These are phyloP conservation scores for Sapayoa aenigma DNA, from an alignment of 2,113 vertebrate genomes.

Conservation along the genomic window DNA sequence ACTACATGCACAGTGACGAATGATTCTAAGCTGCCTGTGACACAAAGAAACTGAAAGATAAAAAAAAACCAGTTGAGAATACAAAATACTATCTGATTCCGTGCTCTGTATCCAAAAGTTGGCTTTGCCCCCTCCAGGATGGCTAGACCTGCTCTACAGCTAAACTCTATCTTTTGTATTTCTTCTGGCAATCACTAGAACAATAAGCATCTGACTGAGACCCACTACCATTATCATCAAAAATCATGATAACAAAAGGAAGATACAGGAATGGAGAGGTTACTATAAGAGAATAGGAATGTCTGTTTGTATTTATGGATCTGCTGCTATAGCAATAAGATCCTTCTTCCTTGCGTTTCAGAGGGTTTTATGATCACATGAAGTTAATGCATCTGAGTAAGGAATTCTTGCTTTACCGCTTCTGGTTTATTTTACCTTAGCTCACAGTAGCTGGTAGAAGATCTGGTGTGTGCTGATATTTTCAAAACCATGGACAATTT, in stretches of 20 bases:
- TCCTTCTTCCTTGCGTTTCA: background rate
- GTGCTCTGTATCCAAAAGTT: background rate
- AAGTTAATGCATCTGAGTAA: background rate
- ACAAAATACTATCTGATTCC: background rate
- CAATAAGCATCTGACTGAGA: background rate
- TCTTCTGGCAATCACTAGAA: background rate
- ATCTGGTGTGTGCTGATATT: background rate
- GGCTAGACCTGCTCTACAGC: background rate
- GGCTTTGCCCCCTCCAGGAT: background rate
- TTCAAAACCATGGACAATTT: background rate
- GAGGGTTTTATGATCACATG: background rate
- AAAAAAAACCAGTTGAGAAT: background rate
- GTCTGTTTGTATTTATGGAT: background rate
- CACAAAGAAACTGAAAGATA: background rate
- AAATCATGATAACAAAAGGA: background rate
- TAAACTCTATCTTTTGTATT: background rate
- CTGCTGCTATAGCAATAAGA: background rate
- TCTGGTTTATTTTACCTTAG: background rate
- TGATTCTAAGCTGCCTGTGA: background rate
- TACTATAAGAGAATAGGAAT: background rate
- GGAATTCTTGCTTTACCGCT: background rate
- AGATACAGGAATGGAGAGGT: background rate
- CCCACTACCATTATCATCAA: background rate
- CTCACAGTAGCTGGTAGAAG: background rate
- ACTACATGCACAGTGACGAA: background rate